Base-by-base conservation (phyloP, 2,113 vertebrate species). In the Silurus glanis region DNA sequence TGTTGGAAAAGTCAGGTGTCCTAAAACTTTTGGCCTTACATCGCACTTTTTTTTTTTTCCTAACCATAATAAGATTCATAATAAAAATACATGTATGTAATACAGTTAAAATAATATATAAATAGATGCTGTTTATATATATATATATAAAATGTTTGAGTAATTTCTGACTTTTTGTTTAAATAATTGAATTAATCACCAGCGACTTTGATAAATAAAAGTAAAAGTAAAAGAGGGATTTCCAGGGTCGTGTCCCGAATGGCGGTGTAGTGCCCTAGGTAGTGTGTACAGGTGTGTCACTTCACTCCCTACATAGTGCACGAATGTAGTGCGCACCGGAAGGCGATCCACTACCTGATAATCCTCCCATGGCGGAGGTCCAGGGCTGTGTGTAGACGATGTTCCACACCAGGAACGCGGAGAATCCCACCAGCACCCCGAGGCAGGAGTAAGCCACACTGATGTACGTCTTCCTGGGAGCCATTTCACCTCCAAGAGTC, bases 291-390 rank as follows among this genome's bases (percentile, higher is more conserved):
- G 51, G 17, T 55, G 62, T 19, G 0, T 17, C 0, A 1, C 62
- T 0, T 67, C 53, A 53, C 19, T 19, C 2, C 59, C 56, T 61
- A 13, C 2, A 9, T 10, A 58, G 82, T 59, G 28, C 49, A 9
- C 64, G 0, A 45, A 0, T 19, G 49, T 47, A 83, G 81, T 14
- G 81, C 21, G 47, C 51, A 13, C 3, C 0, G 25, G 5, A 0
- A 78, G 49, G 51, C n/a, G 37, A 55, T 14, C 9, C 0, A 5
- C 90, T 95, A 98, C 97, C 97, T 94, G 97, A 96, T 87, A 98
- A 94, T 71, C 97, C 97, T 72, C 97, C 97, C 94, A 96, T 96
- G 82, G 97, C 96, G 7, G 95, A 96, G 4, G 97, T 98, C 92
- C 93, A 96, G 58, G 95, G 96, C 92, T 98, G 97, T 6, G 80